Conservation (phyloP, 2,797 vertebrate genomes). For the Poecilia velifera region DNA sequence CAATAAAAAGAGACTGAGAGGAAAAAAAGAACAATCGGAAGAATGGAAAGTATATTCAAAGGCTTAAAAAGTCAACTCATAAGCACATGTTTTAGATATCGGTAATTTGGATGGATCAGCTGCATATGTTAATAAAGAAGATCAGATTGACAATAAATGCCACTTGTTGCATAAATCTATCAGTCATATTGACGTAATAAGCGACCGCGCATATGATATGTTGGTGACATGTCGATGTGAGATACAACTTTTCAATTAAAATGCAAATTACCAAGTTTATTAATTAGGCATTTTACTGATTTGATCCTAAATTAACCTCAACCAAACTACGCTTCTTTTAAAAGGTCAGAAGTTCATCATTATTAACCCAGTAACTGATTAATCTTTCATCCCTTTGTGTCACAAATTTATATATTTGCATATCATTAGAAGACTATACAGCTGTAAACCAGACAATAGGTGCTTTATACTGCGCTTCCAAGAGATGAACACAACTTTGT, state of each 20-base stretch:
- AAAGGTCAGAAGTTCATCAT: neutral
- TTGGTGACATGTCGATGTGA: neutral
- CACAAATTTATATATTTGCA: conserved; percentile 1
- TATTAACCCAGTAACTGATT: neutral
- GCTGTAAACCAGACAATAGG: neutral
- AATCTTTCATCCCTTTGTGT: neutral
- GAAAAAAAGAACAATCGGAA: neutral
- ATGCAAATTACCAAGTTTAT: neutral
- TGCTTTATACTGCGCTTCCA: neutral
- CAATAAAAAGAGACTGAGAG: neutral
- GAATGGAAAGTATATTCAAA: neutral
- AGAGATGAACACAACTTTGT: neutral
- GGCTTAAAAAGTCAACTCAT: neutral
- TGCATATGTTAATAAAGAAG: neutral
- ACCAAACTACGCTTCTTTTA: neutral
- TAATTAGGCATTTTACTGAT: conserved; percentile 3
- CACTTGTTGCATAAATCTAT: neutral
- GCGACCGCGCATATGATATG: neutral
- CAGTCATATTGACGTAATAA: neutral
- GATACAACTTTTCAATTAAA: conserved; percentile 6
- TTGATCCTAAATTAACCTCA: conserved; percentile 4
- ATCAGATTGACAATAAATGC: neutral
- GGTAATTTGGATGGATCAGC: neutral
- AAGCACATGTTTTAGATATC: neutral
- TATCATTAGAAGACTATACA: neutral